phyloP scores from a whole-genome alignment of 2,888 invertebrate species.

The Acronicta alni region DNA sequence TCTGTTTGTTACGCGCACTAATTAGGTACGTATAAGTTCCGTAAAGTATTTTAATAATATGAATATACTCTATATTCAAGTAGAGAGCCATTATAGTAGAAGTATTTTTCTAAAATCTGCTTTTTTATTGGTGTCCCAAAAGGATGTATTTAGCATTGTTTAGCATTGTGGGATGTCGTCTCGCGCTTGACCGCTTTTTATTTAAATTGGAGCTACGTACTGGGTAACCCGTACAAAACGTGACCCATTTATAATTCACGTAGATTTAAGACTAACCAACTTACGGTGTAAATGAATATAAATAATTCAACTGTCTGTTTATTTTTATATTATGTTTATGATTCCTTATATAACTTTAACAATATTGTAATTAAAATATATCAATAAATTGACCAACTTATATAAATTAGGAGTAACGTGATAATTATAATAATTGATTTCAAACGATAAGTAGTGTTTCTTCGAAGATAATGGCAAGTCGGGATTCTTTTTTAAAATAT shows the following conservation, averaged over 20 bases:
- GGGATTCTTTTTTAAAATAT: no score
- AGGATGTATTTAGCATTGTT: slow-evolving; percentile 22
- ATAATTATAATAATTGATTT: no score
- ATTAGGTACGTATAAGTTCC: slow-evolving; percentile 36
- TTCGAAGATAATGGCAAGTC: no score
- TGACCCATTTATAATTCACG: slow-evolving; percentile 61
- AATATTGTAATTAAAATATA: no score
- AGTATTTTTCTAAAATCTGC: slow-evolving; percentile 39
- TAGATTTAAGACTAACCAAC: slow-evolving; percentile 57
- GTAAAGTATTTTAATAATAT: slow-evolving; percentile 44
- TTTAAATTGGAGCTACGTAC: slow-evolving; percentile 63
- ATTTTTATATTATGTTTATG: slow-evolving; percentile 5
- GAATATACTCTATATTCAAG: slow-evolving; percentile 36
- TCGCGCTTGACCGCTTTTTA: slow-evolving; percentile 56
- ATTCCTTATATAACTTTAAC: no score
- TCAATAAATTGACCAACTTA: no score
- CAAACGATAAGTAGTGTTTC: no score
- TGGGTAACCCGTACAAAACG: slow-evolving; percentile 57
- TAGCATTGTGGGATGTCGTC: slow-evolving; percentile 29
- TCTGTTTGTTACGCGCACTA: slow-evolving; percentile 46
- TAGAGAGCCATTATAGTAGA: slow-evolving; percentile 19
- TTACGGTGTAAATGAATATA: slow-evolving; percentile 38
- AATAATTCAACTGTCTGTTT: slow-evolving; percentile 8
- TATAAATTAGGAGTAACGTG: no score
- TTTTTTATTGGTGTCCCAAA: slow-evolving; percentile 33